Evolutionary conservation across 2,888 invertebrate genomes (phyloP), one percentile per base, ranked within the genome.

Genomic region (Halictus ligatus): DNA sequence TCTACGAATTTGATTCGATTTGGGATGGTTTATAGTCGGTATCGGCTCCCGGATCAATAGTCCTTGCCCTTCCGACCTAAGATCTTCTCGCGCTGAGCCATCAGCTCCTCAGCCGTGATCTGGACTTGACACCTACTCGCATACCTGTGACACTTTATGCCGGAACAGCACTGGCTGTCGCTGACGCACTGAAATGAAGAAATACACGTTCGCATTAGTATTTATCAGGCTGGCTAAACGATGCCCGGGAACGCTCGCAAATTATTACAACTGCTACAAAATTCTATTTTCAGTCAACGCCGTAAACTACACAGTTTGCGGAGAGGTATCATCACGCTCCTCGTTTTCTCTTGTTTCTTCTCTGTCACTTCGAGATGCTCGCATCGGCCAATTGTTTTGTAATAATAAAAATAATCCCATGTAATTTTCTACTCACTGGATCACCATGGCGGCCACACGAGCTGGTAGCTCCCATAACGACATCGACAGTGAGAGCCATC

Each of bases 121-220:
- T 84, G 79, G n/a, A 94, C 93, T 90, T 95, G 94, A 88, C 95
- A 95, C 83, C 92, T 93, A 6, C 89, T 75, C 4, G 94, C 94
- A 60, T 84, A 94, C 29, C 43, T 50, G 80, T 95, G 89, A 83
- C 95, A 95, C 64, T 50, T 89, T 8, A 88, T 81, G 13, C 43
- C 76, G 0, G 3, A 1, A 50, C 94, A 93, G 75, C 94, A 94
- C 0, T 93, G 12, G 15, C 78, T 50, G 43, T 40, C 78, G 18
- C 82, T 35, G 10, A 82, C 43, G 58, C 94, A 94, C 94, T 94
- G 83, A 77, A 89, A 89, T 54, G 29, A 54, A 78, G 46, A 60
- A 85, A 77, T 67, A 82, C 54, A 83, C 58, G n/a, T 58, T 48
- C 67, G 25, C n/a, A n/a, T 83, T 77, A 74, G 72, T 12, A 84